Base-by-base conservation (phyloP, 2,797 vertebrate species). In the Premnoplex brunnescens region DNA sequence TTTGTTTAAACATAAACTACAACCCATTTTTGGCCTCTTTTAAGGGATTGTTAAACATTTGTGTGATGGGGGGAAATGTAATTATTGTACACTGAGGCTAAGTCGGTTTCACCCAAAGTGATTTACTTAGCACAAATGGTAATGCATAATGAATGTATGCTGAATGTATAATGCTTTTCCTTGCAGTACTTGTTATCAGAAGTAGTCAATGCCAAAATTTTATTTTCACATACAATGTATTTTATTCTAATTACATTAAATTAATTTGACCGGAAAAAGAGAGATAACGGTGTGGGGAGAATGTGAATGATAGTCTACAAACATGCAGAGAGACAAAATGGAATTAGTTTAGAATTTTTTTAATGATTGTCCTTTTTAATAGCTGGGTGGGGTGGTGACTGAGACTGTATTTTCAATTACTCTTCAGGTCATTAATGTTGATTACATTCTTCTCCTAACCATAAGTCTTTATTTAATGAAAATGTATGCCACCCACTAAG, bases 381-480 rank as follows among this genome's bases (percentile, higher is more conserved):
- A 94, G 66, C 77, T 92, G 92, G 93, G 88, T 95, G 86, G 91
- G 44, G 94, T 94, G 72, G 86, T 92, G 88, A 74, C 95, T 97
- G 74, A 89, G 82, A 71, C 86, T 85, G 91, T 94, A 94, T 97
- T 97, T 97, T 96, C 95, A 97, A 97, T 97, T 97, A 97, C 88
- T 96, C 86, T 93, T 91, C 89, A 97, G 97, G 97, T 96, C 97
- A 95, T 97, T 97, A 97, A 96, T 96, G 96, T 96, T 97, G 97
- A 97, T 97, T 97, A 97, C 95, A 93, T 97, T 97, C 95, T 94
- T 97, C 93, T 95, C 92, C 95, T 95, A 96, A 95, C 95, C 91
- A 74, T 97, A 97, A 97, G 88, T 97, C 96, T 96, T 97, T 97
- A 96, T 97, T 97, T 97, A 97, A 97, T 96, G 97, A 96, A 97